These are phyloP conservation scores for Sciurus carolinensis DNA, from an alignment of 2,797 vertebrate genomes.

Conservation along the genomic window DNA sequence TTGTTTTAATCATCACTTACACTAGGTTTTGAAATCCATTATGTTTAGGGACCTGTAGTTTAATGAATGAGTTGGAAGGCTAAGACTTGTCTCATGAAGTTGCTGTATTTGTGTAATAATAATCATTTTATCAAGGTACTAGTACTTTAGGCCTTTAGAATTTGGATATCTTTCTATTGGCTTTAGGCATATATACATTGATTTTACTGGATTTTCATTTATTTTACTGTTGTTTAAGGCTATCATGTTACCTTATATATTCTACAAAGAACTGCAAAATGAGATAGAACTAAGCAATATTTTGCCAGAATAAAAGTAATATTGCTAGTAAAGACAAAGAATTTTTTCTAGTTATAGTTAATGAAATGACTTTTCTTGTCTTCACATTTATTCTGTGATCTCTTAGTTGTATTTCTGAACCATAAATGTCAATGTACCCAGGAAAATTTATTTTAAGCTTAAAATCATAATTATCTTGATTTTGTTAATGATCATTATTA, in stretches of 20 bases:
- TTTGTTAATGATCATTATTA: constrained; percentile 42
- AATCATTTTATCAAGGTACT: constrained; percentile 28
- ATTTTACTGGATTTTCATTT: constrained; percentile 29
- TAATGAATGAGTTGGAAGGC: constrained; percentile 1
- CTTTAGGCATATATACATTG: constrained; percentile 13
- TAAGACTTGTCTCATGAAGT: constrained; percentile 24
- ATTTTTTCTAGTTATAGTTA: background rate
- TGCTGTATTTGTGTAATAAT: background rate
- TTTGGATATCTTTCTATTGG: constrained; percentile 28
- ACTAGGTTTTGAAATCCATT: background rate
- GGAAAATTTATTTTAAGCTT: constrained; percentile 60
- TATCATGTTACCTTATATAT: constrained; percentile 2
- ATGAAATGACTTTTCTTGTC: constrained; percentile 4
- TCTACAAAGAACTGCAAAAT: background rate
- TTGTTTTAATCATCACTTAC: constrained; percentile 27
- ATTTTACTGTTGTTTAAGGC: background rate
- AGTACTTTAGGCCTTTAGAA: background rate
- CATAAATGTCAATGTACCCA: background rate
- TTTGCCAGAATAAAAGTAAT: constrained; percentile 57
- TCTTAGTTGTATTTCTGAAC: background rate
- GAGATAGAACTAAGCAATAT: background rate
- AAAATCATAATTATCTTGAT: background rate
- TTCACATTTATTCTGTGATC: background rate
- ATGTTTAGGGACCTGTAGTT: background rate
- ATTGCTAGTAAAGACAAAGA: background rate